Evolutionary conservation across 2,888 invertebrate genomes (phyloP).

Genomic region (Panzeria rudis): DNA sequence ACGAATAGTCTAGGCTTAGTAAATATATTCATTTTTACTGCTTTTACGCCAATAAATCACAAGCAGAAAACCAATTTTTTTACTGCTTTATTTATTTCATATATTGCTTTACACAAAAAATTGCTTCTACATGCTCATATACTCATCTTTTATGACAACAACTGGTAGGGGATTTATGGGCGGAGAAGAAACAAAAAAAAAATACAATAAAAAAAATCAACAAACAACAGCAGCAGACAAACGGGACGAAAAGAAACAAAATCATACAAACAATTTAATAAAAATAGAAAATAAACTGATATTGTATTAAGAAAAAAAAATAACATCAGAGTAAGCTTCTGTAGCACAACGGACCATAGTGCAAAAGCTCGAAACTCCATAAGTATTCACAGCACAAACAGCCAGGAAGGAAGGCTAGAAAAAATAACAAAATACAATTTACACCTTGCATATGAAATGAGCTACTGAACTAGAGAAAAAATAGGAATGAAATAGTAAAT

Average conservation of each 20-base stretch:
- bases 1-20: conserved; percentile 53
- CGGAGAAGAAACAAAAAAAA: conserved; percentile 16
- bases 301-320: conserved; percentile 13
- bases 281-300: conserved; percentile 12
- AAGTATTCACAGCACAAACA: conserved; percentile 16
- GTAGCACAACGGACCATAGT: conserved; percentile 25
- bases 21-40: conserved; percentile 67
- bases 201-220: conserved; percentile 29
- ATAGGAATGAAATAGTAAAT: conserved; percentile 27
- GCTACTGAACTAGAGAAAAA: conserved; percentile 37
- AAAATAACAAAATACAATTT: conserved; percentile 55
- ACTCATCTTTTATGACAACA: conserved; percentile 64
- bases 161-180: conserved; percentile 67
- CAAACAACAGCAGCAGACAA: conserved; percentile 32
- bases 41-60: conserved; percentile 70
- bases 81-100: conserved; percentile 49
- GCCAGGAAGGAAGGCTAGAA: conserved; percentile 1
- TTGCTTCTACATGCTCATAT: conserved; percentile 48
- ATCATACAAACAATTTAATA: not conserved
- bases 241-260: conserved; percentile 6
- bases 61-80: conserved; percentile 60
- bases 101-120: conserved; percentile 62
- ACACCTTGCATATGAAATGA: conserved; percentile 70
- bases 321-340: conserved; percentile 11
- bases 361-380: conserved; percentile 24